Conservation (phyloP, 2,113 vertebrate species). For the Ranitomeya variabilis region DNA sequence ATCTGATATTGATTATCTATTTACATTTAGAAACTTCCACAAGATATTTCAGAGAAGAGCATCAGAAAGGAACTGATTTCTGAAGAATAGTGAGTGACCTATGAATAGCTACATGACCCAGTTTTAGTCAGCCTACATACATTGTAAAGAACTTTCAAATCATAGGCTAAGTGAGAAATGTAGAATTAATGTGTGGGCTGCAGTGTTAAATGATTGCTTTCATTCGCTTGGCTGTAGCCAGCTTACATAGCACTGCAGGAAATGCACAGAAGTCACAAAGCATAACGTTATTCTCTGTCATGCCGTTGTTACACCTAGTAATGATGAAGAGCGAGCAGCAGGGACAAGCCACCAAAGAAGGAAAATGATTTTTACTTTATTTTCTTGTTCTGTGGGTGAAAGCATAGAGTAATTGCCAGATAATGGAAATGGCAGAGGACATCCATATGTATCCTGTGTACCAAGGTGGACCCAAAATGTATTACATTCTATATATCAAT, state of each 20-base stretch:
- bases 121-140: background rate
- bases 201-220: slow-evolving; percentile 20
- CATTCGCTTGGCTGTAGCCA: background rate
- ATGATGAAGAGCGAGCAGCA: background rate
- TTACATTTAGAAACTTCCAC: background rate
- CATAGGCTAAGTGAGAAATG: background rate
- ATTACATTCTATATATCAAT: background rate
- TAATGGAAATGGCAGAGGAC: background rate
- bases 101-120: slow-evolving; percentile 24
- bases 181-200: slow-evolving; percentile 29
- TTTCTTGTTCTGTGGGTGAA: background rate
- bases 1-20: too few relatives aligned
- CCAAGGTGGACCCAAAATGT: background rate
- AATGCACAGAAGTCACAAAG: background rate
- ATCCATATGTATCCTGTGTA: background rate
- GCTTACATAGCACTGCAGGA: background rate
- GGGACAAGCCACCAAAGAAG: background rate
- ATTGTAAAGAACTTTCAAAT: slow-evolving; percentile 5
- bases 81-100: slow-evolving; percentile 15
- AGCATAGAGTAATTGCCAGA: background rate
- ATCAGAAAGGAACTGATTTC: slow-evolving; percentile 11
- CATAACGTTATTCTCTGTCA: background rate
- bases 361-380: background rate
- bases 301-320: background rate
- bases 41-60: background rate